Evolutionary conservation across 2,888 invertebrate genomes (phyloP), one percentile per base, ranked within the genome.

Genomic region (Acleris emargana): DNA sequence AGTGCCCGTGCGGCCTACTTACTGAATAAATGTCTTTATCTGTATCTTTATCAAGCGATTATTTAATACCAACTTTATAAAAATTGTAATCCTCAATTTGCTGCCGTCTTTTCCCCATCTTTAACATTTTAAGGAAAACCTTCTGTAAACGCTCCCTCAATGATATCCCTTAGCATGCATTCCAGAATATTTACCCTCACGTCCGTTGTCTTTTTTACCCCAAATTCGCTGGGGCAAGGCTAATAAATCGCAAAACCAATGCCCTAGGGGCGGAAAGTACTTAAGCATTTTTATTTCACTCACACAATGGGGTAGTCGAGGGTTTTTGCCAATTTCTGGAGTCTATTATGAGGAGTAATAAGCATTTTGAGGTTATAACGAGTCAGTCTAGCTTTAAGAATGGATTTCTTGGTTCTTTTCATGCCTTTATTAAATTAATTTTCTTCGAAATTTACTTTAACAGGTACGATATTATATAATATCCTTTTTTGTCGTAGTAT

Each of bases 241-340:
- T 59, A 64, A 64, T 64, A 64, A 64, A 64, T 64, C 50, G 58
- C 5, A 11, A n/a, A 28, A 53, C 51, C 54, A 50, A 59, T 50
- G 64, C 64, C 64, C 59, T 25, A n/a, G 58, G 64, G 64, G 38
- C 25, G 25, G 55, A 16, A 18, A 25, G 50, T 60, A 54, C 49
- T 64, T 49, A 50, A 59, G 59, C 45, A 55, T 60, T 64, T 64
- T 64, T 64, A 64, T 60, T 64, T 64, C 64, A 64, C 59, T 55
- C 43, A 25, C 55, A 20, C 17, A 53, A 38, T 53, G n/a, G 47
- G 38, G 58, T 58, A 54, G 59, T 58, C 20, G 54, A 50, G 54
- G 59, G 54, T 59, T 60, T 59, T 64, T 52, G 64, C 16, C 49
- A 16, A 38, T 11, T 58, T 43, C 59, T 17, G n/a, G 5, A 45